Evolutionary conservation across 92 coral and sea anemone genomes (phyloP).

Genomic region (Anthopleura xanthogrammica): DNA sequence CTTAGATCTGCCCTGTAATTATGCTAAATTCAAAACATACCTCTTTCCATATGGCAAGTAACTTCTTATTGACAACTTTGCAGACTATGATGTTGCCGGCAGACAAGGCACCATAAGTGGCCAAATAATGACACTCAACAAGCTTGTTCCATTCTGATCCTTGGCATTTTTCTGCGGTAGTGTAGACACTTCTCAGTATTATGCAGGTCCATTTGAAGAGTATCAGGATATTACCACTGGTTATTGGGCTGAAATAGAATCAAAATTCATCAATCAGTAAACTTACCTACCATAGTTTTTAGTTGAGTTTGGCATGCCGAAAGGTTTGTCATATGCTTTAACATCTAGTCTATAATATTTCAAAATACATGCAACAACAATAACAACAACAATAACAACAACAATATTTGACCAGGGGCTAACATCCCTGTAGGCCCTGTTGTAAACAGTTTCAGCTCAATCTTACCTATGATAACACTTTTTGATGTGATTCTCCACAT

Average conservation of each 20-base stretch:
- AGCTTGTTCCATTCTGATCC: conserved; percentile 69
- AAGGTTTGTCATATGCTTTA: too few relatives aligned
- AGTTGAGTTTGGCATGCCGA: not conserved
- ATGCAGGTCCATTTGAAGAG: conserved; percentile 81
- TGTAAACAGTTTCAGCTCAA: not conserved
- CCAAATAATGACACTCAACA: conserved; percentile 63
- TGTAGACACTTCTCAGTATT: conserved; percentile 49
- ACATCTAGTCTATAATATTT: too few relatives aligned
- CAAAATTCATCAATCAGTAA: not conserved
- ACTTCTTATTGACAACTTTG: conserved; percentile 64
- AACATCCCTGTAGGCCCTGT: too few relatives aligned
- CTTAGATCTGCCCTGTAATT: too few relatives aligned
- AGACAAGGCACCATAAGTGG: conserved; percentile 67
- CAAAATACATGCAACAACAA: too few relatives aligned
- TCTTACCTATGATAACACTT: conserved; percentile 55
- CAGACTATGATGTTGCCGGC: conserved; percentile 70
- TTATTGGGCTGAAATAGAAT: conserved; percentile 38
- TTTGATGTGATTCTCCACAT: conserved; percentile 58
- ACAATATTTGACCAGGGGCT: too few relatives aligned
- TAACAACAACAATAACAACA: too few relatives aligned
- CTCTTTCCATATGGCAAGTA: conserved; percentile 70
- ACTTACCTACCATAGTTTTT: not conserved
- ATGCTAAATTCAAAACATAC: conserved; percentile 13
- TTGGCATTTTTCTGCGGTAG: conserved; percentile 48
- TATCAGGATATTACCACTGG: conserved; percentile 67